phyloP scores from a whole-genome alignment of 2,888 invertebrate genomes.

The Lasius platythorax region DNA sequence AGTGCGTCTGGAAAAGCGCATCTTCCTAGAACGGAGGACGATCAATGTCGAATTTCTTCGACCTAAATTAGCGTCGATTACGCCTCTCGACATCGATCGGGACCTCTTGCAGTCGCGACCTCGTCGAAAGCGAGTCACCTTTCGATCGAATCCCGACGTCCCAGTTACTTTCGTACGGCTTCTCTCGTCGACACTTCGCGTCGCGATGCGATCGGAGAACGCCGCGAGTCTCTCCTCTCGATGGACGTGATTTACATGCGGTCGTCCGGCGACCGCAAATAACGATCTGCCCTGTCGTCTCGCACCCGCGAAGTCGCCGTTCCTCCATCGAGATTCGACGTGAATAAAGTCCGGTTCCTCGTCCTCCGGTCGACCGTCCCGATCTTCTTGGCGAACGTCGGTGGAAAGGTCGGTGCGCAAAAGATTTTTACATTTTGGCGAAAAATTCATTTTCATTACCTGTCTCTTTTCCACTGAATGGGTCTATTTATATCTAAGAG shows the following conservation, averaged over 20 bases:
- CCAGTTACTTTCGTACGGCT: constrained; percentile 70
- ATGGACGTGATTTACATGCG: constrained; percentile 69
- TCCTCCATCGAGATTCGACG: constrained; percentile 6
- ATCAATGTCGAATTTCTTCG: not conserved
- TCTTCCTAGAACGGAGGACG: not conserved
- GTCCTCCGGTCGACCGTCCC: not conserved
- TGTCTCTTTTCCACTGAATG: not conserved
- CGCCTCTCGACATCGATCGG: constrained; percentile 6
- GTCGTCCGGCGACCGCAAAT: constrained; percentile 46
- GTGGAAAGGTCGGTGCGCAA: not conserved
- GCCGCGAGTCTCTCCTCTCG: constrained; percentile 59
- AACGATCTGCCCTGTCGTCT: constrained; percentile 33
- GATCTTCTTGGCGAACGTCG: not conserved
- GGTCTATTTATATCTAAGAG: not conserved
- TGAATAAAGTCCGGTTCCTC: constrained; percentile 25
- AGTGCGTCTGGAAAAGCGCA: not conserved
- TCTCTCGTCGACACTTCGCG: constrained; percentile 58
- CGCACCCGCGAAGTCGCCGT: constrained; percentile 13
- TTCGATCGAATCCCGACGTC: constrained; percentile 60
- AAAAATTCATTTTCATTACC: not conserved
- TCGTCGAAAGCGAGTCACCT: constrained; percentile 60
- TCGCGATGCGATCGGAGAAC: constrained; percentile 55
- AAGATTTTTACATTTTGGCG: not conserved
- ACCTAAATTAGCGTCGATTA: constrained; percentile 1
- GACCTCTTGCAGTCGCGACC: constrained; percentile 4